These are phyloP conservation scores for Siphamia tubifer DNA, from an alignment of 2,113 vertebrate genomes.

Conservation along the genomic window DNA sequence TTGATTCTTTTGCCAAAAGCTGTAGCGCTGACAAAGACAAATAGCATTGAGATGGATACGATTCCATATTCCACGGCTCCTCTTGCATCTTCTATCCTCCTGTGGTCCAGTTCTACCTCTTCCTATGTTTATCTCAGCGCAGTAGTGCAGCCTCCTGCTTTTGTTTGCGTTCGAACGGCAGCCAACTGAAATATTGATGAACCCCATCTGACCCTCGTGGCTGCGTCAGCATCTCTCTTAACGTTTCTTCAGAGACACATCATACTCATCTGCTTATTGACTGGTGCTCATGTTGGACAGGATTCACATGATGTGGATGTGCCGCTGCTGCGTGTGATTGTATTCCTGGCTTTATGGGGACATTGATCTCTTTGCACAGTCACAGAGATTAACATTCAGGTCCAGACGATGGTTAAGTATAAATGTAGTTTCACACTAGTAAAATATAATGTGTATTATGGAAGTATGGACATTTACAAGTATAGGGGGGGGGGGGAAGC, in stretches of 20 bases:
- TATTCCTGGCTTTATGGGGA: too few relatives aligned
- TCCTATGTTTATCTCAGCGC: not conserved
- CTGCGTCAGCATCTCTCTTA: constrained; percentile 62
- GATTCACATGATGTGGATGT: constrained; percentile 15
- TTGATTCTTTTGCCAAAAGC: constrained; percentile 41
- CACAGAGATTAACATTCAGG: too few relatives aligned
- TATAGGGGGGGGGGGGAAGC: too few relatives aligned
- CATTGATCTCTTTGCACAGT: too few relatives aligned
- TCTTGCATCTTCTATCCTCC: not conserved
- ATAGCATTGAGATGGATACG: constrained; percentile 1
- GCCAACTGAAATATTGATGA: constrained; percentile 68
- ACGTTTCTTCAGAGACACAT: constrained; percentile 5
- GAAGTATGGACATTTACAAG: too few relatives aligned
- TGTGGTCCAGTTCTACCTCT: not conserved
- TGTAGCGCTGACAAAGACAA: not conserved
- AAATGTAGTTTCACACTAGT: too few relatives aligned
- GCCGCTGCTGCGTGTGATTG: too few relatives aligned
- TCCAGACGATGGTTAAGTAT: too few relatives aligned
- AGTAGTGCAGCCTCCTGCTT: not conserved
- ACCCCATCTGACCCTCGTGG: constrained; percentile 41
- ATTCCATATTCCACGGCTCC: too few relatives aligned
- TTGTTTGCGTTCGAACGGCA: constrained; percentile 43
- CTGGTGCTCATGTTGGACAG: not conserved
- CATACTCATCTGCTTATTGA: constrained; percentile 22
- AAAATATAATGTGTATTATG: too few relatives aligned